Conservation (phyloP, 2,888 invertebrate genomes). For the Papilio demoleus region DNA sequence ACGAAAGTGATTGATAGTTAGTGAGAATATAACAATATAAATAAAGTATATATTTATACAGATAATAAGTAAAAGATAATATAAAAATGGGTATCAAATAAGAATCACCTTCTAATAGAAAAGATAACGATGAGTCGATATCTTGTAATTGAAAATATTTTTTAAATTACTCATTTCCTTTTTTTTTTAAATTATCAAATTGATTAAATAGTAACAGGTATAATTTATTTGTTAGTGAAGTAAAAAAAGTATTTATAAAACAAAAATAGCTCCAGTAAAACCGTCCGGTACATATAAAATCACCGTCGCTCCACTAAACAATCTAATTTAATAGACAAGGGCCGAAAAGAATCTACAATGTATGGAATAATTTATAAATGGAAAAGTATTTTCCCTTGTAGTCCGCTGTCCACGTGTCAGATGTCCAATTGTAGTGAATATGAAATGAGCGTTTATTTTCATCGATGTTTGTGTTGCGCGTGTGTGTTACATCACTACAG, state of each 20-base stretch:
- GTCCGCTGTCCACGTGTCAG: conserved; percentile 47
- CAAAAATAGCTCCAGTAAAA: not conserved
- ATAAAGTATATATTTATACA: too few species aligned
- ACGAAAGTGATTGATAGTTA: not conserved
- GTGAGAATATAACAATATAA: not conserved
- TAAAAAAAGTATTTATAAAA: not conserved
- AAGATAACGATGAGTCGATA: too few species aligned
- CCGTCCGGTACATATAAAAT: not conserved
- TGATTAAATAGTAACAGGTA: not conserved
- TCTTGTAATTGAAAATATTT: too few species aligned
- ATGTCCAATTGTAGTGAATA: conserved; percentile 57
- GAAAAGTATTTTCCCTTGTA: conserved; percentile 67
- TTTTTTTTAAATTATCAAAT: not conserved
- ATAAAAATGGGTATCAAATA: too few species aligned
- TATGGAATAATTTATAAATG: conserved; percentile 63
- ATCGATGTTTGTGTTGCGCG: conserved; percentile 55
- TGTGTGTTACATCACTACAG: conserved; percentile 59
- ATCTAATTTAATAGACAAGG: conserved; percentile 53
- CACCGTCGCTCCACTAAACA: conserved; percentile 27
- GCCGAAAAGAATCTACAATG: conserved; percentile 45
- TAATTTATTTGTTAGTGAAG: not conserved
- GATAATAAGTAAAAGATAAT: too few species aligned
- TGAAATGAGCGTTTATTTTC: conserved; percentile 56
- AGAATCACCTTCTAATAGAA: too few species aligned
- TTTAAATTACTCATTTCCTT: too few species aligned